These are phyloP conservation scores for Eudasyphora cyanicolor DNA, from an alignment of 2,888 invertebrate genomes.

Conservation along the genomic window DNA sequence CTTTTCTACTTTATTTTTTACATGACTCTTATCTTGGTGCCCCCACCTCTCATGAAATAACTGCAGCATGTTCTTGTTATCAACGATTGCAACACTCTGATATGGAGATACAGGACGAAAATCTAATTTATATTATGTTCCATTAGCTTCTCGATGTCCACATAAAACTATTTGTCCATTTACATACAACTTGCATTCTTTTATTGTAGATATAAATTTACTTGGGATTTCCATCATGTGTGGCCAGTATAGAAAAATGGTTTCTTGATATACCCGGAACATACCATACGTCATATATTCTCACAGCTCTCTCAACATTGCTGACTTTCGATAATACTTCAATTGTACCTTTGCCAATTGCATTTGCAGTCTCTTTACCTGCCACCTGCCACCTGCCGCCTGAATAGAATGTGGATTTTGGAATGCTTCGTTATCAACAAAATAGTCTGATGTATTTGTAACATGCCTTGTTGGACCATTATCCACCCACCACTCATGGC, in stretches of 20 bases:
- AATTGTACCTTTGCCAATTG: conserved; percentile 62
- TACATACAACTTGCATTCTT: background rate
- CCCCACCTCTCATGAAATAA: conserved; percentile 38
- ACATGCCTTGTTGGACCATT: too few relatives aligned
- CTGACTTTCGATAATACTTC: conserved; percentile 54
- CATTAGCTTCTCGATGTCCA: background rate
- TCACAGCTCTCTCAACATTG: conserved; percentile 9
- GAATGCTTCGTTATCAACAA: too few relatives aligned
- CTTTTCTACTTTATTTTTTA: conserved; percentile 34
- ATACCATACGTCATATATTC: conserved; percentile 68
- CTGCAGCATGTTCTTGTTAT: background rate
- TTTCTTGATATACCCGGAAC: conserved; percentile 64
- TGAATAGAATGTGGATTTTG: too few relatives aligned
- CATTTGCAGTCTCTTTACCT: conserved; percentile 62
- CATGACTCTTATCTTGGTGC: conserved; percentile 40
- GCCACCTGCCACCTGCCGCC: too few relatives aligned
- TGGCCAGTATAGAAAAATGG: conserved; percentile 39
- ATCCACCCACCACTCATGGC: too few relatives aligned
- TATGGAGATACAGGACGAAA: too few relatives aligned
- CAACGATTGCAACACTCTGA: background rate
- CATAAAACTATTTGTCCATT: background rate
- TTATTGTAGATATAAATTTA: conserved; percentile 30
- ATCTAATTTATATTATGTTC: background rate
- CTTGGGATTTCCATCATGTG: conserved; percentile 36
- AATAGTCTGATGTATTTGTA: too few relatives aligned